These are phyloP conservation scores for Cossypha dichroa DNA, from an alignment of 2,797 vertebrate species.

Conservation along the genomic window DNA sequence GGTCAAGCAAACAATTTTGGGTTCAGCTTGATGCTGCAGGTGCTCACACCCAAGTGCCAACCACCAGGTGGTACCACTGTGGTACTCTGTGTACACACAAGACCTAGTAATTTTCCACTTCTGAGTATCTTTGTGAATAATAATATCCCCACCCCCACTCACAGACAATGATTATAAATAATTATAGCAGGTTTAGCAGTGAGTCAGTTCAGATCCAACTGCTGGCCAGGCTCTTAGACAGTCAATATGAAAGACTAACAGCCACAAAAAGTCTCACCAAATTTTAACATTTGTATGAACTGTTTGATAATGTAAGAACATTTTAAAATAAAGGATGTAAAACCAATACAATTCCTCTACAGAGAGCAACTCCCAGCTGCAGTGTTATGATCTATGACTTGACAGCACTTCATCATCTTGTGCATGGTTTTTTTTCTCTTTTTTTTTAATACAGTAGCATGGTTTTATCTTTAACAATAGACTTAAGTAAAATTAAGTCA, in stretches of 20 bases:
- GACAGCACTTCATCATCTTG: constrained; percentile 68
- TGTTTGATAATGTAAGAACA: background rate
- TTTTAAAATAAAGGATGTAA: background rate
- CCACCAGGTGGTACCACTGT: background rate
- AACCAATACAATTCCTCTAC: background rate
- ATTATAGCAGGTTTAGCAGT: background rate
- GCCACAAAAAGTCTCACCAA: background rate
- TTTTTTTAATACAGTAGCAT: constrained; percentile 1
- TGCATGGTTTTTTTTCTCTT: background rate
- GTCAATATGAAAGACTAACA: background rate
- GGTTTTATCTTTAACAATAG: constrained; percentile 68
- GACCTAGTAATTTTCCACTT: background rate
- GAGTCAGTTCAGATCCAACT: background rate
- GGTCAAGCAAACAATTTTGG: background rate
- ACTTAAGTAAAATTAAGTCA: constrained; percentile 8
- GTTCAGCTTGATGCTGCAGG: background rate
- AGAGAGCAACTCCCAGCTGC: constrained; percentile 17
- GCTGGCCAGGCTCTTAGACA: background rate
- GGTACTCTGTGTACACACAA: background rate
- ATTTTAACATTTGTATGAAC: background rate
- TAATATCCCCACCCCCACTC: background rate
- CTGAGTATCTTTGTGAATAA: background rate
- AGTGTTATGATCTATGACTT: constrained; percentile 60
- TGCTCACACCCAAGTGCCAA: background rate
- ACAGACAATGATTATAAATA: background rate